Evolutionary conservation across 2,797 vertebrate genomes (phyloP).

Genomic region (Aratinga solstitialis): DNA sequence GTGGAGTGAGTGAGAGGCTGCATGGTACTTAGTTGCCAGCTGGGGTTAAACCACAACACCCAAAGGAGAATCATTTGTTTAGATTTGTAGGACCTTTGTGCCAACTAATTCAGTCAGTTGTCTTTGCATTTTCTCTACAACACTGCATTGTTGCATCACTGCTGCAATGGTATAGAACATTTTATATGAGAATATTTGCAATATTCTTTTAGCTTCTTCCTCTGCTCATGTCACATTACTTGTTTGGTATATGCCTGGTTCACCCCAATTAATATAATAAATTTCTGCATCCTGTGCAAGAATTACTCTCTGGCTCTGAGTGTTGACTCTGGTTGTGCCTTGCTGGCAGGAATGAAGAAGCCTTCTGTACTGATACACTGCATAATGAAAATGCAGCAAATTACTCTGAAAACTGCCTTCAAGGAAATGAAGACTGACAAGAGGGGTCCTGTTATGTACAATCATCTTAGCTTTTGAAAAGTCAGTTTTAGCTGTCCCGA

Average conservation of each 20-base stretch:
- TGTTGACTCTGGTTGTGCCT: neutral
- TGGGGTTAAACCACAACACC: neutral
- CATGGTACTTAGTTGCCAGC: neutral
- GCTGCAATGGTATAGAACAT: neutral
- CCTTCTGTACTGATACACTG: neutral
- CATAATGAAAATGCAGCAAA: neutral
- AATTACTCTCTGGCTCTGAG: neutral
- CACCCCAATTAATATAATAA: neutral
- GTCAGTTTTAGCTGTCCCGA: neutral
- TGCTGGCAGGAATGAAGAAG: neutral
- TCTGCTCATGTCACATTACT: neutral
- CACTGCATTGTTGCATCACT: rapidly evolving
- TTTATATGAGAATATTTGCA: neutral
- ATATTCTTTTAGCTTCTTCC: neutral
- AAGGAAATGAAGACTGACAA: conserved; percentile 8
- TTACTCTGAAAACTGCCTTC: neutral
- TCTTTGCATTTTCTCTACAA: neutral
- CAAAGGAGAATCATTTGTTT: neutral
- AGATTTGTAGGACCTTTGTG: neutral
- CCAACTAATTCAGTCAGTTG: neutral
- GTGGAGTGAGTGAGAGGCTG: neutral
- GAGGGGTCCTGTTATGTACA: neutral
- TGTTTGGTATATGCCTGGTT: neutral
- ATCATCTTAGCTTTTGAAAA: neutral
- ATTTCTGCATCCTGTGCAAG: neutral